Conservation (phyloP, 2,797 vertebrate species). For the Crotalus adamanteus region DNA sequence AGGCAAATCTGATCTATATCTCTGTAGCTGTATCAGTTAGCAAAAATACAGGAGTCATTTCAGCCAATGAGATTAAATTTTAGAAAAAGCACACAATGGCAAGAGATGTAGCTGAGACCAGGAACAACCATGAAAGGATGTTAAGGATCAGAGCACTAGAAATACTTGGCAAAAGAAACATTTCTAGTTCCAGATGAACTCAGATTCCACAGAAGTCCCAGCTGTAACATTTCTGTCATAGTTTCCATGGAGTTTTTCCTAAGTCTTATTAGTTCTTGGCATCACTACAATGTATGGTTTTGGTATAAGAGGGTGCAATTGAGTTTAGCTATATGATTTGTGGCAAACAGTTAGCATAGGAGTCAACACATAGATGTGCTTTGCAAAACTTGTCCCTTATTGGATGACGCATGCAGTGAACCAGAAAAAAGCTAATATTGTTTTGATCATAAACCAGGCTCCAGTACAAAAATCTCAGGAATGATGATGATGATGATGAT, state of each 20-base stretch:
- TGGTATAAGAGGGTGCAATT: neutral
- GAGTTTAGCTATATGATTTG: no score
- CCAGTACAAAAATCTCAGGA: neutral
- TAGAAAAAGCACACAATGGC: neutral
- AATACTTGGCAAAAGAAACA: neutral
- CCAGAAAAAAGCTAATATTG: constrained; percentile 1
- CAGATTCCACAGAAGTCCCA: neutral
- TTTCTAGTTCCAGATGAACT: neutral
- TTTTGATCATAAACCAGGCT: neutral
- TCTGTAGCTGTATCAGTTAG: neutral
- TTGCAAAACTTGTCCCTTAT: neutral
- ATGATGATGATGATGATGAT: no score
- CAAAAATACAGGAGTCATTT: neutral
- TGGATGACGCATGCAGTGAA: neutral
- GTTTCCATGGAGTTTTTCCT: neutral
- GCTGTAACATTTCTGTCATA: neutral
- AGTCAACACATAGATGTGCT: neutral
- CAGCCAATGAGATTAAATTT: neutral
- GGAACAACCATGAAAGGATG: neutral
- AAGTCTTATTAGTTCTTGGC: neutral
- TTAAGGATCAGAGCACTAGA: neutral
- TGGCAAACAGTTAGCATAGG: neutral
- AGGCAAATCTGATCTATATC: neutral
- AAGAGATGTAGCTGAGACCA: neutral
- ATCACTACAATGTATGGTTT: neutral